phyloP scores from a whole-genome alignment of 1,140 invertebrate species.

The Wiebesia pumilae region DNA sequence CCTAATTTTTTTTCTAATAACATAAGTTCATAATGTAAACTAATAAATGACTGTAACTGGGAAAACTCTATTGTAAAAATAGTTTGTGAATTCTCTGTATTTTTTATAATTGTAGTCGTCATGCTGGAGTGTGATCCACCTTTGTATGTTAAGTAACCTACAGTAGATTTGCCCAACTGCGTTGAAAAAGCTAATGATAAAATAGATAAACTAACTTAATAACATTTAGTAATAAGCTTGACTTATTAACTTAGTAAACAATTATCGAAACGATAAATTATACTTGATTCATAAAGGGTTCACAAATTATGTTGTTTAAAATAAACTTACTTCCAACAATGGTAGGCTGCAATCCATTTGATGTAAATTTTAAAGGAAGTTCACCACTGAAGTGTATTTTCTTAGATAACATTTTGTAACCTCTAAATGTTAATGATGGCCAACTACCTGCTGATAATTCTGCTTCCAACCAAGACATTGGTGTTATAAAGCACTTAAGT shows the following conservation, averaged over 20 bases:
- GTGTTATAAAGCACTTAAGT: conserved; percentile 84
- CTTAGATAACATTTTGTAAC: conserved; percentile 82
- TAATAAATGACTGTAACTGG: conserved; percentile 85
- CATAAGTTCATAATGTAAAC: conserved; percentile 85
- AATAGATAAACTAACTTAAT: neutral
- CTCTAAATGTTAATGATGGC: conserved; percentile 82
- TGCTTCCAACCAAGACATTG: conserved; percentile 89
- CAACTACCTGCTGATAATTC: conserved; percentile 88
- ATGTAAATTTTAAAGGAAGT: conserved; percentile 82
- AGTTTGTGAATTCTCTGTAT: conserved; percentile 79
- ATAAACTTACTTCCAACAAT: conserved; percentile 81
- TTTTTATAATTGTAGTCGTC: conserved; percentile 85
- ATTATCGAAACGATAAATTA: neutral
- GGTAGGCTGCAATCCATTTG: conserved; percentile 82
- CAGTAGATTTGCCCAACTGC: conserved; percentile 88
- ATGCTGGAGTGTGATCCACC: conserved; percentile 83
- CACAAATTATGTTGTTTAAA: conserved; percentile 8
- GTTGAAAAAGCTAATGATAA: conserved; percentile 83
- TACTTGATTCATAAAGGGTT: too few relatives aligned
- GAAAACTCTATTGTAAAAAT: conserved; percentile 86
- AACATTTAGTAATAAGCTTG: neutral
- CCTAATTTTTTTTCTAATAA: conserved; percentile 86
- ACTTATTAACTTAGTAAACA: neutral
- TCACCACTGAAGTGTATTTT: conserved; percentile 84
- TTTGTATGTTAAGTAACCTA: conserved; percentile 91